These are phyloP conservation scores for Melipona beecheii DNA, from an alignment of 2,888 invertebrate genomes.

Conservation along the genomic window DNA sequence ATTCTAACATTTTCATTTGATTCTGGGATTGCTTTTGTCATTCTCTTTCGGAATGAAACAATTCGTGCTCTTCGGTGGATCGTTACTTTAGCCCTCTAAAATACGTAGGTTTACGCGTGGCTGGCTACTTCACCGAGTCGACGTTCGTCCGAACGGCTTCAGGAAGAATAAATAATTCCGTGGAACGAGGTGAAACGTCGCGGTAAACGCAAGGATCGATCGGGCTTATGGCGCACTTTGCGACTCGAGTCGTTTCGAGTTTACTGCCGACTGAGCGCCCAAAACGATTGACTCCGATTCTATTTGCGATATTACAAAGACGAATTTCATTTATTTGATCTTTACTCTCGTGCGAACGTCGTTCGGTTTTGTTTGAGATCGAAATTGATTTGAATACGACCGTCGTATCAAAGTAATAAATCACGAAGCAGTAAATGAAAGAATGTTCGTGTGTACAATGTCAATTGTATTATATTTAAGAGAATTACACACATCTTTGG, in stretches of 20 bases:
- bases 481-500: too few species aligned
- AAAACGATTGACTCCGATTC: constrained; percentile 42
- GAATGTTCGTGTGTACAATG: too few species aligned
- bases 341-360: neutral
- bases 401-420: neutral
- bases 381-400: neutral
- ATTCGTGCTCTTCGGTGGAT: neutral
- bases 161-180: constrained; percentile 48
- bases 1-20: too few species aligned
- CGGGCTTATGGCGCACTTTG: constrained; percentile 51
- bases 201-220: constrained; percentile 49
- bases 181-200: constrained; percentile 18
- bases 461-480: too few species aligned
- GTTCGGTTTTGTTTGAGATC: neutral
- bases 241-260: constrained; percentile 50
- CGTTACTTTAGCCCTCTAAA: neutral
- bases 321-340: constrained; percentile 28
- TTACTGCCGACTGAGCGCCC: constrained; percentile 51
- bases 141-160: constrained; percentile 5
- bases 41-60: neutral
- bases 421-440: too few species aligned
- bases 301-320: constrained; percentile 58
- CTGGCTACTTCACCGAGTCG: neutral
- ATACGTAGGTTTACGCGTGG: constrained; percentile 6
- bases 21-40: neutral